Conservation (phyloP, 2,797 vertebrate genomes). For the Chiloscyllium punctatum region DNA sequence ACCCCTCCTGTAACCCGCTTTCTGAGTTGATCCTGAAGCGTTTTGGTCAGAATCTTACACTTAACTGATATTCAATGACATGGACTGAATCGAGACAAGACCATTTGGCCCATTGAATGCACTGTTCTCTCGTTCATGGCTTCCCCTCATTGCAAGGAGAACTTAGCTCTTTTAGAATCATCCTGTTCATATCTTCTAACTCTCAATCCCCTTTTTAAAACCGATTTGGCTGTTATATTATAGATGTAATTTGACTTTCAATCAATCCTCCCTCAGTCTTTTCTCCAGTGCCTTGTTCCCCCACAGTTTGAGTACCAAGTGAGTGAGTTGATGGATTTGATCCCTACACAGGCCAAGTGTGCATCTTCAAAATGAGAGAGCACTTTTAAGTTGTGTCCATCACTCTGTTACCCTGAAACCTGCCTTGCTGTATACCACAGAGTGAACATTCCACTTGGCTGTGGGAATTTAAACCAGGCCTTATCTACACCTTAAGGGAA, state of each 20-base stretch:
- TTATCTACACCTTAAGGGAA: not conserved
- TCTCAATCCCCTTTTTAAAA: not conserved
- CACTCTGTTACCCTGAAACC: not conserved
- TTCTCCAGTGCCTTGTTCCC: not conserved
- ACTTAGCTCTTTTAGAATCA: not conserved
- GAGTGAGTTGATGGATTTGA: not conserved
- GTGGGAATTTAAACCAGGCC: not conserved
- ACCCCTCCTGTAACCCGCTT: not conserved
- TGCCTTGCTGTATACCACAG: not conserved
- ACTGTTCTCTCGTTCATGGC: not conserved
- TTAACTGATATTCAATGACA: not conserved
- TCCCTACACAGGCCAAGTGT: no score
- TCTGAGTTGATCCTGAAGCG: no score
- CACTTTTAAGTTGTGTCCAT: not conserved
- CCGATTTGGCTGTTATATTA: not conserved
- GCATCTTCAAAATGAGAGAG: no score
- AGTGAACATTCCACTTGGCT: not conserved
- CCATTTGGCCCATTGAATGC: not conserved
- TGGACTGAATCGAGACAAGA: not conserved
- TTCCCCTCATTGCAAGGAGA: not conserved
- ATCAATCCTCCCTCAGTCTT: not conserved
- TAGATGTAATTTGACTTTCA: not conserved
- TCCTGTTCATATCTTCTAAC: not conserved
- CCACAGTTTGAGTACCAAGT: not conserved
- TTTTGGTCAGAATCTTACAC: not conserved